These are phyloP conservation scores for Parotocinclus haroldoi DNA, from an alignment of 2,797 vertebrate genomes.

Conservation along the genomic window DNA sequence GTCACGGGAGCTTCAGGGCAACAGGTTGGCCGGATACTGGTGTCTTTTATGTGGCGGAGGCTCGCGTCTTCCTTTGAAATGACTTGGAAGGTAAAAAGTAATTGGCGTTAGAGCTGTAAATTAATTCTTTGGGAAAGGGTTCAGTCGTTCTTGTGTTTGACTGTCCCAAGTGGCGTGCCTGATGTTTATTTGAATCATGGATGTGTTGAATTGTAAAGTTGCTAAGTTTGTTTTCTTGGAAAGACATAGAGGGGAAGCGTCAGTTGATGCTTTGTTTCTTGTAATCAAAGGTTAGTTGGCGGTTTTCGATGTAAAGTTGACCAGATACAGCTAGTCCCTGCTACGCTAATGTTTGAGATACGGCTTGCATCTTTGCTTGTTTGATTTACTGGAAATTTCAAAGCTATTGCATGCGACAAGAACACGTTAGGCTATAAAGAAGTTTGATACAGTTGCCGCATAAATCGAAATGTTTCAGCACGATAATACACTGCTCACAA, in stretches of 20 bases:
- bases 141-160: conserved; percentile 28
- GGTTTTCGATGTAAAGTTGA: too few species aligned
- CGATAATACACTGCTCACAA: too few species aligned
- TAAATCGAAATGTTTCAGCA: too few species aligned
- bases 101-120: conserved; percentile 33
- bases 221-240: not conserved
- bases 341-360: too few species aligned
- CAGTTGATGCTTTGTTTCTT: not conserved
- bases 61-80: conserved; percentile 67
- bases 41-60: conserved; percentile 58
- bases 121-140: conserved; percentile 28
- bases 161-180: conserved; percentile 57
- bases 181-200: conserved; percentile 11
- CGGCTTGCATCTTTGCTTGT: too few species aligned
- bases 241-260: not conserved
- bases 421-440: too few species aligned
- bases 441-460: too few species aligned
- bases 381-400: not conserved
- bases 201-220: not conserved
- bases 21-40: conserved; percentile 50
- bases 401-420: not conserved
- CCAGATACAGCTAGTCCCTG: too few species aligned
- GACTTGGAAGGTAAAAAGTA: conserved; percentile 18
- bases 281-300: too few species aligned
- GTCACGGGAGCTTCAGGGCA: conserved; percentile 19